These are phyloP conservation scores for Platyscapa corneri DNA, from an alignment of 1,140 invertebrate genomes.

Conservation along the genomic window DNA sequence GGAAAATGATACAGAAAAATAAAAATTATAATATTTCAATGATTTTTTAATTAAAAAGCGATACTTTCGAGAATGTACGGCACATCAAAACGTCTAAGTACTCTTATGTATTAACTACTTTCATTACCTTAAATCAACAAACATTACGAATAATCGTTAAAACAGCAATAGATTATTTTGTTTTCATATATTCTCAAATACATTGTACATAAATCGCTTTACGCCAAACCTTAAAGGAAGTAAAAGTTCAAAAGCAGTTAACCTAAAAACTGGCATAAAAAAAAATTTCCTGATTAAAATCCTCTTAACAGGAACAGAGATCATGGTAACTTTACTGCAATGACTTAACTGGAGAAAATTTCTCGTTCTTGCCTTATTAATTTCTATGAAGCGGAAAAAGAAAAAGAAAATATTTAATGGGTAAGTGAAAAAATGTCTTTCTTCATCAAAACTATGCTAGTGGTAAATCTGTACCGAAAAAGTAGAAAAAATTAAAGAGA, in stretches of 20 bases:
- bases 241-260: background rate
- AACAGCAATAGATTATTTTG: too few relatives aligned
- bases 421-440: constrained; percentile 18
- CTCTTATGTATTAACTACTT: too few relatives aligned
- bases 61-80: too few relatives aligned
- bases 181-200: too few relatives aligned
- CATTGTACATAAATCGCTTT: background rate
- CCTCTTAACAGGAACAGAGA: background rate
- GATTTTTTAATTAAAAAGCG: too few relatives aligned
- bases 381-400: background rate
- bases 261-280: background rate
- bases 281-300: background rate
- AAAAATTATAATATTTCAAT: too few relatives aligned
- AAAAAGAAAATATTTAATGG: constrained; percentile 9
- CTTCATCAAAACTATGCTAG: constrained; percentile 28
- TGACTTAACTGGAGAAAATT: background rate
- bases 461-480: too few relatives aligned
- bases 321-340: constrained; percentile 12
- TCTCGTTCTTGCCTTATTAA: constrained; percentile 35
- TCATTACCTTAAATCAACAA: too few relatives aligned
- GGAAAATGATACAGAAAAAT: too few relatives aligned
- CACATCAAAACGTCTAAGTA: too few relatives aligned
- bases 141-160: too few relatives aligned
- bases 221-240: background rate
- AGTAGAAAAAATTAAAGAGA: too few relatives aligned